Conservation (phyloP, 1,140 invertebrate genomes). For the Trachelipus rathkii region DNA sequence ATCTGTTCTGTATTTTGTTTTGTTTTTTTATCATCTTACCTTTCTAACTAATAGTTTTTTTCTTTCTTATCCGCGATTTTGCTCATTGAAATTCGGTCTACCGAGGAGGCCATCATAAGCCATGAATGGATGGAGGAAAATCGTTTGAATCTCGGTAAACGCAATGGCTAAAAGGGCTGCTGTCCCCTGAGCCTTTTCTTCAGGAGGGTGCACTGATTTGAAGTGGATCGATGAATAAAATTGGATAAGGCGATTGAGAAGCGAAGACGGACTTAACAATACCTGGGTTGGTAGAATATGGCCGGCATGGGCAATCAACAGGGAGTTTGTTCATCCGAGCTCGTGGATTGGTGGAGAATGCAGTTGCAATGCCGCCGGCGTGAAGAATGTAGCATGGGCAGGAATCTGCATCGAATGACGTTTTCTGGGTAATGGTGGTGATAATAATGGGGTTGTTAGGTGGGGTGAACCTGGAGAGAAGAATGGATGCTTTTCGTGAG, state of each 20-base stretch:
- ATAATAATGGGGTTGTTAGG: slow-evolving; percentile 30
- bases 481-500: not conserved
- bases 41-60: not conserved
- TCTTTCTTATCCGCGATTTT: too few species aligned
- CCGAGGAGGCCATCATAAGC: not conserved
- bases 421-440: slow-evolving; percentile 35
- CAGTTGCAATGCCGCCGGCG: slow-evolving; percentile 35
- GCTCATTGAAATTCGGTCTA: not conserved
- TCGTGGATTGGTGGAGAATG: slow-evolving; percentile 32
- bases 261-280: not conserved
- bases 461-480: slow-evolving; percentile 26
- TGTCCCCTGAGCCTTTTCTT: too few species aligned
- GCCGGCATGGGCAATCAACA: not conserved
- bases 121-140: not conserved
- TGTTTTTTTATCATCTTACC: not conserved
- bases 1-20: too few species aligned
- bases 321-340: slow-evolving; percentile 13
- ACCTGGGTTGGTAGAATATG: not conserved
- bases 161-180: not conserved
- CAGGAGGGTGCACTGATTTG: not conserved
- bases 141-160: too few species aligned
- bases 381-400: slow-evolving; percentile 37
- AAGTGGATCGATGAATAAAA: not conserved
- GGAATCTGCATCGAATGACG: slow-evolving; percentile 33
- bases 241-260: not conserved